Conservation (phyloP, 64 coral and sea anemone genomes). For the Montipora foliosa region DNA sequence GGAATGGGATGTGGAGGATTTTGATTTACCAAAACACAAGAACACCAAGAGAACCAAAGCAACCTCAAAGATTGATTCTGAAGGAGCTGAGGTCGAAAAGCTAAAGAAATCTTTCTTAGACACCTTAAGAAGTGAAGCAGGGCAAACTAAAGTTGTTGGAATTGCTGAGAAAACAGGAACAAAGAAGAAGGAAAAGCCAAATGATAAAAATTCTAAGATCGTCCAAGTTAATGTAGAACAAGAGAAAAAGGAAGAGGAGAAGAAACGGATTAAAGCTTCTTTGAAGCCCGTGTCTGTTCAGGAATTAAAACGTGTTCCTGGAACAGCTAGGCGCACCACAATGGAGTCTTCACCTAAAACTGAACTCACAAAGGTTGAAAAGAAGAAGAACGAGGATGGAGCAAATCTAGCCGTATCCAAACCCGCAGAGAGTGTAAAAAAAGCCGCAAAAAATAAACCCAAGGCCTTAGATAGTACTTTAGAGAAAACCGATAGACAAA, state of each 20-base stretch:
- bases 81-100: slow-evolving; percentile 21
- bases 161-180: neutral
- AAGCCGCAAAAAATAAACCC: neutral
- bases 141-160: neutral
- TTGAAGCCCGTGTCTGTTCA: neutral
- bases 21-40: slow-evolving; percentile 22
- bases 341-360: neutral
- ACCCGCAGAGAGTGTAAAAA: neutral
- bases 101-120: slow-evolving; percentile 35
- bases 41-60: neutral
- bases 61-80: neutral
- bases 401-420: neutral
- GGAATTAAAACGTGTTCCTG: slow-evolving; percentile 11
- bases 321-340: neutral
- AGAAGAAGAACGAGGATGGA: slow-evolving; percentile 9
- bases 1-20: slow-evolving; percentile 53
- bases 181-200: slow-evolving; percentile 20
- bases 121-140: slow-evolving; percentile 29
- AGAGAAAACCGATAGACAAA: neutral
- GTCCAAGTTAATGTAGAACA: neutral
- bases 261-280: neutral
- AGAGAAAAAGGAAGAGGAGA: neutral
- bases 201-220: neutral
- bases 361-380: slow-evolving; percentile 11
- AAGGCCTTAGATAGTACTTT: slow-evolving; percentile 3